Evolutionary conservation across 2,113 vertebrate species (phyloP).

Genomic region (Odocoileus hemionus): DNA sequence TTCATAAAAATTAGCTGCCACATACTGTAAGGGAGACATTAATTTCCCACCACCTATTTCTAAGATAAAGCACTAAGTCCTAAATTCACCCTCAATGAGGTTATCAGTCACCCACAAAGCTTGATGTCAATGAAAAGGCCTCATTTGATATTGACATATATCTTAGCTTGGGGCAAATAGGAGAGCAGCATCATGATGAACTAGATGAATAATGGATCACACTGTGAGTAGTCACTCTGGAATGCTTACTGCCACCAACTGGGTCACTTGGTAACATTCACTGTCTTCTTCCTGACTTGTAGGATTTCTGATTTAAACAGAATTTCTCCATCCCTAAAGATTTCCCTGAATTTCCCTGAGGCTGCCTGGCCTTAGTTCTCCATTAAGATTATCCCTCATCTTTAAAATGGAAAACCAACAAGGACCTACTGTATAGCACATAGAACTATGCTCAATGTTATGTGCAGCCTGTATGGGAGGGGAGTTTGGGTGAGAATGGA

Average conservation of each 20-base stretch:
- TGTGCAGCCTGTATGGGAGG: background rate
- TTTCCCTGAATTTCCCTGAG: background rate
- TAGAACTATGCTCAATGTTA: background rate
- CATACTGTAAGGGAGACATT: conserved; percentile 45
- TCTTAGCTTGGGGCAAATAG: background rate
- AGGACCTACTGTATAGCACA: background rate
- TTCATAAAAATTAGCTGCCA: conserved; percentile 66
- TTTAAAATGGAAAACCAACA: background rate
- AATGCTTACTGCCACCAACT: background rate
- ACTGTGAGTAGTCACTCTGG: background rate
- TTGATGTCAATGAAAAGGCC: conserved; percentile 31
- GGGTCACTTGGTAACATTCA: background rate
- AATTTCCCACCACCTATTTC: conserved; percentile 57
- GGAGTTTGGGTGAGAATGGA: background rate
- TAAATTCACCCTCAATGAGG: background rate
- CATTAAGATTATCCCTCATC: background rate
- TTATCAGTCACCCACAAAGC: conserved; percentile 30
- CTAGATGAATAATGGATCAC: background rate
- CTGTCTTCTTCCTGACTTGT: background rate
- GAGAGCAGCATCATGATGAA: background rate
- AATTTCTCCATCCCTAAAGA: background rate
- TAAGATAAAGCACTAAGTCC: background rate
- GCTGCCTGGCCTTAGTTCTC: background rate
- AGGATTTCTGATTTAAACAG: background rate
- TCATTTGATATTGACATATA: background rate